Conservation (phyloP, 2,797 vertebrate genomes). For the Argya squamiceps region DNA sequence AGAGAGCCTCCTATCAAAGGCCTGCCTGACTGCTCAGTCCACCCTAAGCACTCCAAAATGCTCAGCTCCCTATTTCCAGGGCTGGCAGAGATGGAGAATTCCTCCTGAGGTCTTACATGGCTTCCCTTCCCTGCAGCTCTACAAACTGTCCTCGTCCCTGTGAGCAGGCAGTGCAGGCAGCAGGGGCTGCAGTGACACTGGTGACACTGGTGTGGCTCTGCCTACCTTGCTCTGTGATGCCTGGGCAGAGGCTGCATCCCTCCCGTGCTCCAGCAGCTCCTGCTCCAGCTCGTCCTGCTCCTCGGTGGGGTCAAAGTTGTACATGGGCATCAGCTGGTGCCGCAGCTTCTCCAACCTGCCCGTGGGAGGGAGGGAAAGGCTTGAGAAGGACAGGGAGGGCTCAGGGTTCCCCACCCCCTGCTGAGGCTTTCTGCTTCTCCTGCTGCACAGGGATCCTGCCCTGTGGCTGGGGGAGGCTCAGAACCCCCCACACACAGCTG, state of each 20-base stretch:
- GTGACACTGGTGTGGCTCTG: too few relatives aligned
- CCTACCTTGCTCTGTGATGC: constrained; percentile 87
- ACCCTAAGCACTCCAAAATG: neutral
- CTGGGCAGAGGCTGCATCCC: constrained; percentile 84
- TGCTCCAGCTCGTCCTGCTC: constrained; percentile 97
- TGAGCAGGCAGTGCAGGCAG: neutral
- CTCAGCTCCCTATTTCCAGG: neutral
- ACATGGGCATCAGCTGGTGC: constrained; percentile 99
- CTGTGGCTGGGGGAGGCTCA: neutral
- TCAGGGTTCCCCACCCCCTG: neutral
- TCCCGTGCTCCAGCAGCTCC: constrained; percentile 92
- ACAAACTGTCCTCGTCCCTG: neutral
- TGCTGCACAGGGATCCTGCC: neutral
- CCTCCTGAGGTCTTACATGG: neutral
- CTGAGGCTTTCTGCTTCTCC: neutral
- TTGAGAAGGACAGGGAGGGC: neutral
- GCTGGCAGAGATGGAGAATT: neutral
- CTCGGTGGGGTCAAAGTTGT: constrained; percentile 96
- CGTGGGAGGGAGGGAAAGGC: neutral
- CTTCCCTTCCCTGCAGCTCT: neutral
- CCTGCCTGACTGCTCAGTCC: neutral
- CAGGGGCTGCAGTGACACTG: neutral
- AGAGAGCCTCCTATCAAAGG: neutral
- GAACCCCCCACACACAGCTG: neutral
- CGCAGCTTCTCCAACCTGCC: constrained; percentile 93